These are phyloP conservation scores for Prunella himalayana DNA, from an alignment of 2,113 vertebrate genomes.

Conservation along the genomic window DNA sequence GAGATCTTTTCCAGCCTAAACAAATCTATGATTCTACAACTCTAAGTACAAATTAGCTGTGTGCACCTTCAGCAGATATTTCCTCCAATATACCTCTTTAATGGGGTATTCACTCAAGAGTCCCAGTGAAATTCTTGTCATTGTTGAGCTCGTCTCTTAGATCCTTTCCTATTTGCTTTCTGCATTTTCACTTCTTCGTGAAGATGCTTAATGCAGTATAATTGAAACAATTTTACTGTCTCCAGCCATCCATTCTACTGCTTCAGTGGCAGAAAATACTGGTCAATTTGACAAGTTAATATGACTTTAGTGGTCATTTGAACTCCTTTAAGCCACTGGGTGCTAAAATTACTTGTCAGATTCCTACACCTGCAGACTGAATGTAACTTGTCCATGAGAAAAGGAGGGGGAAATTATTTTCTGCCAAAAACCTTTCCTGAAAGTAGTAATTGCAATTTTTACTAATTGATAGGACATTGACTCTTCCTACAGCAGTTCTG, in stretches of 20 bases:
- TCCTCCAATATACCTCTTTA: not conserved
- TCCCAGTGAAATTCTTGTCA: constrained; percentile 28
- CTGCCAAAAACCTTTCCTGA: constrained; percentile 40
- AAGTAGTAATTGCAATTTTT: constrained; percentile 48
- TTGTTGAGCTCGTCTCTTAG: not conserved
- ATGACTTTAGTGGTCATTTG: constrained; percentile 78
- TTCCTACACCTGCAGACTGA: constrained; percentile 65
- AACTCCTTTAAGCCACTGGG: constrained; percentile 77
- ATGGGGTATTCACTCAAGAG: not conserved
- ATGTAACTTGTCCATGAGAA: constrained; percentile 14
- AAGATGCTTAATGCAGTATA: constrained; percentile 77
- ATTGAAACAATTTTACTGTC: constrained; percentile 88
- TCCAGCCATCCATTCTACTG: constrained; percentile 73
- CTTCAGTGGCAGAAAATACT: constrained; percentile 78
- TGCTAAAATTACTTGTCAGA: constrained; percentile 76
- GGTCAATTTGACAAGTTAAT: constrained; percentile 86
- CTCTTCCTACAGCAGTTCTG: not conserved
- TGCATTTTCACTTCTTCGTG: constrained; percentile 58
- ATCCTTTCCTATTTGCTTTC: constrained; percentile 60
- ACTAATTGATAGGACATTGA: constrained; percentile 39
- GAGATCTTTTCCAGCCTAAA: not conserved
- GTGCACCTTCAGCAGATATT: not conserved
- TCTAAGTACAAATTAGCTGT: not conserved
- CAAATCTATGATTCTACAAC: not conserved
- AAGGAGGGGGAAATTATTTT: not conserved